These are phyloP conservation scores for Pararge aegeria DNA, from an alignment of 1,140 invertebrate species.

Conservation along the genomic window DNA sequence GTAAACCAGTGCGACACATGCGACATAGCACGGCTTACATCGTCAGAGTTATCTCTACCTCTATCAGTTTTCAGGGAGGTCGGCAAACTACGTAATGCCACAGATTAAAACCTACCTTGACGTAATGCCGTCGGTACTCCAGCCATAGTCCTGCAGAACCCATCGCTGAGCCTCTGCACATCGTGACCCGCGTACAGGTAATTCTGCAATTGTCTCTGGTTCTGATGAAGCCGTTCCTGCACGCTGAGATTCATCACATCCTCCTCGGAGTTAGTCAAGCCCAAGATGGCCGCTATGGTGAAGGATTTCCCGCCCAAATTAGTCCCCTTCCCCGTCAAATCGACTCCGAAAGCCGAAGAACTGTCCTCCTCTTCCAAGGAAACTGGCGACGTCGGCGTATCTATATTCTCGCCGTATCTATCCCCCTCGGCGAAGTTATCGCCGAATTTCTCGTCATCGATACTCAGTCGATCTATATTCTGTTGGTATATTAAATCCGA, in stretches of 20 bases:
- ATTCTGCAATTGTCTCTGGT: constrained; percentile 60
- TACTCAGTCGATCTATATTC: constrained; percentile 41
- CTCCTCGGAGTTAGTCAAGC: constrained; percentile 56
- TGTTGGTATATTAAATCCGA: constrained; percentile 60
- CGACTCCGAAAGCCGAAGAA: constrained; percentile 63
- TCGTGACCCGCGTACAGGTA: constrained; percentile 66
- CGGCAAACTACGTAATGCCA: too few species aligned
- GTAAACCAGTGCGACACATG: too few species aligned
- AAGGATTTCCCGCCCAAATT: constrained; percentile 69
- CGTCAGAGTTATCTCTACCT: too few species aligned
- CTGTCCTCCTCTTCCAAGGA: constrained; percentile 61
- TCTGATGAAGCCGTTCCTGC: constrained; percentile 60
- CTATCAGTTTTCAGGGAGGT: too few species aligned
- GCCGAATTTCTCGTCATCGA: constrained; percentile 42
- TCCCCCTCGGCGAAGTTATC: constrained; percentile 38
- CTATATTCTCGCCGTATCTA: constrained; percentile 35
- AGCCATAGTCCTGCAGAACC: constrained; percentile 55
- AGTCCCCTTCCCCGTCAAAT: constrained; percentile 61
- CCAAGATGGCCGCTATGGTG: constrained; percentile 71
- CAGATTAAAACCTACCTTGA: constrained; percentile 61
- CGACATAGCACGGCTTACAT: too few species aligned
- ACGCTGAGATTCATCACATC: constrained; percentile 71
- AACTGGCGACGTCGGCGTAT: constrained; percentile 28
- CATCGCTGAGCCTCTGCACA: constrained; percentile 59
- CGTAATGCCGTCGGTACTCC: constrained; percentile 47